Evolutionary conservation across 2,113 vertebrate species (phyloP).

Genomic region (Atlantisia rogersi): DNA sequence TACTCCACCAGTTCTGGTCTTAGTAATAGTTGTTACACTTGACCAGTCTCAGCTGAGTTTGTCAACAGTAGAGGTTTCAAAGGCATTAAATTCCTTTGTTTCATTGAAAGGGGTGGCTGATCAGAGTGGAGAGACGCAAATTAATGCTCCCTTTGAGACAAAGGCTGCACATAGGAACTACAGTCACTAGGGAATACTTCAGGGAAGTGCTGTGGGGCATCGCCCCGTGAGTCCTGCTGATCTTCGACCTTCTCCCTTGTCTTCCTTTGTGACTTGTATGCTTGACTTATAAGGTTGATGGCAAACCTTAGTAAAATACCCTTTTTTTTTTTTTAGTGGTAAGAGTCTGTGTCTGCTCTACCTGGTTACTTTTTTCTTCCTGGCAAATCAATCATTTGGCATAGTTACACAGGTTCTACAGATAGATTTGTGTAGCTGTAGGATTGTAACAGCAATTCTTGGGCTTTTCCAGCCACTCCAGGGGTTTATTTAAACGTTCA

Average conservation of each 20-base stretch:
- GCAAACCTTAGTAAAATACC: not conserved
- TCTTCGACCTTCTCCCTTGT: not conserved
- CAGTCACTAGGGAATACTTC: not conserved
- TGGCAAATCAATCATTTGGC: not conserved
- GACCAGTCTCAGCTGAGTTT: conserved; percentile 27
- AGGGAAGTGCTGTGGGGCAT: not conserved
- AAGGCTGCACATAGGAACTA: not conserved
- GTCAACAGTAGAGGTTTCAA: conserved; percentile 3
- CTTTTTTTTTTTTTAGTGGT: not conserved
- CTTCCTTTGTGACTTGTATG: not conserved
- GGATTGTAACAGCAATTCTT: not conserved
- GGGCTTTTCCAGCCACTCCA: not conserved
- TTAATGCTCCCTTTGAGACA: not conserved
- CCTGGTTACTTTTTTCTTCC: not conserved
- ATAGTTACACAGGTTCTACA: not conserved
- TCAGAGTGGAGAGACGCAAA: not conserved
- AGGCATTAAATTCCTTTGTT: conserved; percentile 29
- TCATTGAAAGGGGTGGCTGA: not conserved
- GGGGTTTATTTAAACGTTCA: not conserved
- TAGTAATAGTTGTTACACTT: not conserved
- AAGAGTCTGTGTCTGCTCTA: not conserved
- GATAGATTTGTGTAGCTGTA: not conserved
- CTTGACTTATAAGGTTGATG: not conserved
- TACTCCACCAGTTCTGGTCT: not conserved
- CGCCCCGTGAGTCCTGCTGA: not conserved